These are phyloP conservation scores for Vulpes lagopus DNA, from an alignment of 2,113 vertebrate genomes.

Conservation along the genomic window DNA sequence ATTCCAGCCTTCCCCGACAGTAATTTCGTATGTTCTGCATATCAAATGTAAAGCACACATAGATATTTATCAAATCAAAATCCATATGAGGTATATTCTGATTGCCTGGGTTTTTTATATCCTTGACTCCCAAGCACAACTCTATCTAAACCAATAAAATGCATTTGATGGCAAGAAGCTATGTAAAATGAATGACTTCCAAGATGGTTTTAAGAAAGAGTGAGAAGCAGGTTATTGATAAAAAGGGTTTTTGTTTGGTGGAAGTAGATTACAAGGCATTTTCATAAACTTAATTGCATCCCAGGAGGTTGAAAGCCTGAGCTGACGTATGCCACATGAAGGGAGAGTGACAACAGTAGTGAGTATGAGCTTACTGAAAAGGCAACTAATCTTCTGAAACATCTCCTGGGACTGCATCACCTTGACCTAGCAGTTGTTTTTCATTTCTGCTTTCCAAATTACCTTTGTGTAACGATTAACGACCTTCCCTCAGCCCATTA, in stretches of 20 bases:
- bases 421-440: constrained; percentile 67
- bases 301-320: neutral
- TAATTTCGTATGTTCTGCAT: neutral
- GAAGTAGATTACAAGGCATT: constrained; percentile 34
- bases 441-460: constrained; percentile 67
- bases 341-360: constrained; percentile 39
- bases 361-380: constrained; percentile 27
- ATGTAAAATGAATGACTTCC: constrained; percentile 14
- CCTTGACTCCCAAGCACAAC: constrained; percentile 21
- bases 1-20: neutral
- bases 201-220: constrained; percentile 19
- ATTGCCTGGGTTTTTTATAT: neutral
- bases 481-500: constrained; percentile 68
- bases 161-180: neutral
- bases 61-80: constrained; percentile 7
- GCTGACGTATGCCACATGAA: neutral
- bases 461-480: constrained; percentile 72
- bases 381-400: constrained; percentile 42
- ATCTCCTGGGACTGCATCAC: constrained; percentile 44
- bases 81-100: neutral
- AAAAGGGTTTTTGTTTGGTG: constrained; percentile 30
- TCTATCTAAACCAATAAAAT: neutral
- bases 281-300: neutral
- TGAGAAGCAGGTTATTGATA: constrained; percentile 14
- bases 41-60: neutral